phyloP scores from a whole-genome alignment of 2,113 vertebrate species.

The Pipa parva region DNA sequence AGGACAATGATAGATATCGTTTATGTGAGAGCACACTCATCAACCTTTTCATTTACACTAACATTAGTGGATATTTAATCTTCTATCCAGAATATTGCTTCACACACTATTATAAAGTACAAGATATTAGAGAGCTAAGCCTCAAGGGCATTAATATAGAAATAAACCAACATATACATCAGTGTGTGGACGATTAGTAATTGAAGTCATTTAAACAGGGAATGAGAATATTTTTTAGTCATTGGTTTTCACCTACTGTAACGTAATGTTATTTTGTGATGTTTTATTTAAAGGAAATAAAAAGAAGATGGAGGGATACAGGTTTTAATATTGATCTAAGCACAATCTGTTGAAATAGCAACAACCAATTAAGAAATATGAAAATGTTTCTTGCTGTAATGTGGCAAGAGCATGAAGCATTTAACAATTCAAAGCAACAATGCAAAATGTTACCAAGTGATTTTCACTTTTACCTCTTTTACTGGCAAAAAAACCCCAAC shows the following conservation, averaged over 20 bases:
- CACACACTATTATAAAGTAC: not conserved
- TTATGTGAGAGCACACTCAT: too few species aligned
- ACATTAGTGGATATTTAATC: too few species aligned
- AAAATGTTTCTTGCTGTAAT: not conserved
- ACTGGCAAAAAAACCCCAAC: too few species aligned
- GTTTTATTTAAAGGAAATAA: not conserved
- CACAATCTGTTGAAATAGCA: conserved; percentile 11
- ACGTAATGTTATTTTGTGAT: conserved; percentile 3
- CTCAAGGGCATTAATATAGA: conserved; percentile 8
- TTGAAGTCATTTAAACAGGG: not conserved
- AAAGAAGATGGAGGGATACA: not conserved
- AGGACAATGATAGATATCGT: too few species aligned
- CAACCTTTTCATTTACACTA: too few species aligned
- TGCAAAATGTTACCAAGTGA: too few species aligned
- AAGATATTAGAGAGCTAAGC: conserved; percentile 1
- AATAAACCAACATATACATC: conserved; percentile 1
- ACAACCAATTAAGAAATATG: not conserved
- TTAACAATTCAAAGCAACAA: too few species aligned
- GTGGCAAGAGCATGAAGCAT: not conserved
- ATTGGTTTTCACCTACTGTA: not conserved
- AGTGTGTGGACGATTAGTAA: not conserved
- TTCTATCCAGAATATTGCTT: not conserved
- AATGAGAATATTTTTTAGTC: conserved; percentile 3
- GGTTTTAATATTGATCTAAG: conserved; percentile 23
- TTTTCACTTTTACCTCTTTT: too few species aligned